Conservation (phyloP, 2,797 vertebrate genomes). For the Scomberomorus guttatus region DNA sequence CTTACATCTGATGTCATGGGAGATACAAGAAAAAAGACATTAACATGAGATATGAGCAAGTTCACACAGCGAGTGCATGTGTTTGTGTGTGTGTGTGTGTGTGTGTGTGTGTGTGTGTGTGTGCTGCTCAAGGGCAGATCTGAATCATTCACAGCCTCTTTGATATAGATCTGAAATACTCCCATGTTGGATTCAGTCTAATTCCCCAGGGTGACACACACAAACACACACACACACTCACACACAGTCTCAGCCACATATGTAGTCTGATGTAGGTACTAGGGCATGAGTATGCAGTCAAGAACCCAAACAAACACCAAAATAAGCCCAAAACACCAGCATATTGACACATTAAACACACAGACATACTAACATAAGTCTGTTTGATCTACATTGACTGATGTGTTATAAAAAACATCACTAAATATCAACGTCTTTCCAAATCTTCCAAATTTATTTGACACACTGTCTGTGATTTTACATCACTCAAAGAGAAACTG, state of each 20-base stretch:
- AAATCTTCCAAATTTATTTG: not conserved
- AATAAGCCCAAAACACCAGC: not conserved
- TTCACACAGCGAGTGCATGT: conserved; percentile 32
- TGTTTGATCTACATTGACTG: conserved; percentile 2
- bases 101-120: conserved; percentile 34
- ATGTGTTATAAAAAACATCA: not conserved
- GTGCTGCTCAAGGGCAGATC: conserved; percentile 52
- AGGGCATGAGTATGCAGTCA: not conserved
- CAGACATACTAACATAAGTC: not conserved
- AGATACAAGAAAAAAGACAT: conserved; percentile 49
- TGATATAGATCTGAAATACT: conserved; percentile 64
- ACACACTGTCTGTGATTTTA: not conserved
- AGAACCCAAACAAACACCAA: not conserved
- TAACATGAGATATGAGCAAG: conserved; percentile 52
- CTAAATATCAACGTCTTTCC: not conserved
- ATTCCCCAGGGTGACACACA: conserved; percentile 31
- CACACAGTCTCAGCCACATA: conserved; percentile 5
- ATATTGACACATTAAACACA: not conserved
- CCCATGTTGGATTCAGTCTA: conserved; percentile 42
- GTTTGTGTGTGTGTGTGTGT: conserved; percentile 39
- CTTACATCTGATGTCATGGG: conserved; percentile 52
- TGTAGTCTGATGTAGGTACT: not conserved
- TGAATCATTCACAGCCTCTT: conserved; percentile 53
- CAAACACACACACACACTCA: no score
- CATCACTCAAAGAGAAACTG: not conserved